These are phyloP conservation scores for Bombus impatiens DNA, from an alignment of 1,140 invertebrate species.

Conservation along the genomic window DNA sequence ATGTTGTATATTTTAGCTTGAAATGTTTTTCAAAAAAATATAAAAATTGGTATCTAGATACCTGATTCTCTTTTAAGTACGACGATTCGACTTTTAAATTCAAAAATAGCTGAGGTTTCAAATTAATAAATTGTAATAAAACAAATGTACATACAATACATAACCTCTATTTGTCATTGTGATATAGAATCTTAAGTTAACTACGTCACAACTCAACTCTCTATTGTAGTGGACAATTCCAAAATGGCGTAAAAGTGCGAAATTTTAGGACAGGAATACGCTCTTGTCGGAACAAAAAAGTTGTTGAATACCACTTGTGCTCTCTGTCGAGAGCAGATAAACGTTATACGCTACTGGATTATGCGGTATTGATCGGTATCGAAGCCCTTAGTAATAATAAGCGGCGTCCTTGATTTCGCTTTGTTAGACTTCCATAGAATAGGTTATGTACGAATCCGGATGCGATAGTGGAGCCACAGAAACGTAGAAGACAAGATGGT, in stretches of 20 bases:
- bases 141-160: no score
- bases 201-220: background rate
- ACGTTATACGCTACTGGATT: conserved; percentile 47
- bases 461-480: background rate
- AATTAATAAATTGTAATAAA: no score
- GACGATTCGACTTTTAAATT: no score
- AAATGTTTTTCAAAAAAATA: no score
- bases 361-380: conserved; percentile 55
- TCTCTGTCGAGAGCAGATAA: conserved; percentile 13
- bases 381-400: conserved; percentile 56
- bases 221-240: background rate
- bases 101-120: no score
- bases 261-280: no score
- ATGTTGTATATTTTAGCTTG: no score
- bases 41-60: no score
- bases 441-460: conserved; percentile 11
- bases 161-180: no score
- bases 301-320: background rate
- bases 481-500: background rate
- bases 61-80: no score
- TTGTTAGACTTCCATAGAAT: conserved; percentile 45
- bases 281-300: background rate
- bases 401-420: conserved; percentile 51
- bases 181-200: no score
- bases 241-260: background rate